Percentiles rank a stretch among this genome's conserved stretches.
Conservation (phyloP, 30 jellyfish, hydroid and myxozoan species). For the Mastigias papua region DNA sequence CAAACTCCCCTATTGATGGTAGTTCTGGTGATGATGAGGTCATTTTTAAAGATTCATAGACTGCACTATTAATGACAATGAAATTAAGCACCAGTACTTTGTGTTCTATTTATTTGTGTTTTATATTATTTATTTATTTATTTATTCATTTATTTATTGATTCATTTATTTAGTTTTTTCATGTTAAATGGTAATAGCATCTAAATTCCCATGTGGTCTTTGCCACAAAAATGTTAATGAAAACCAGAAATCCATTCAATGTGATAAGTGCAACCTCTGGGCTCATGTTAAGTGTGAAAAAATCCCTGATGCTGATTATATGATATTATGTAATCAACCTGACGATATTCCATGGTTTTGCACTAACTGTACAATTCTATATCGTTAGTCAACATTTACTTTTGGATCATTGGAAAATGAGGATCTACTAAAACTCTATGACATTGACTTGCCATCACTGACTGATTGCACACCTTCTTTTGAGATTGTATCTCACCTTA, state of each 20-base stretch:
- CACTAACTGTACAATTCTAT: slow-evolving; percentile 31
- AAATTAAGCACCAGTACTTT: too few species aligned
- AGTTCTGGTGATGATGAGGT: too few species aligned
- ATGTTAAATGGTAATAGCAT: not conserved
- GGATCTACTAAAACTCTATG: not conserved
- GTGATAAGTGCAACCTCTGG: slow-evolving; percentile 35
- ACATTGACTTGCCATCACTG: slow-evolving; percentile 44
- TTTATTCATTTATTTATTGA: too few species aligned
- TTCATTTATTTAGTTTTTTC: too few species aligned
- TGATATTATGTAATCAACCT: not conserved
- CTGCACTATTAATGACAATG: too few species aligned
- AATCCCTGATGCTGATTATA: slow-evolving; percentile 20
- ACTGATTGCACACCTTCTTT: slow-evolving; percentile 32
- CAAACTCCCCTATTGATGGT: too few species aligned
- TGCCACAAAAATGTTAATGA: slow-evolving; percentile 62
- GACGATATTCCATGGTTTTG: slow-evolving; percentile 54
- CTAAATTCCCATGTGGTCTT: slow-evolving; percentile 55
- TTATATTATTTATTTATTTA: too few species aligned
- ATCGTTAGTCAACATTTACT: slow-evolving; percentile 42
- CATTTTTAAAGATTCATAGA: too few species aligned
- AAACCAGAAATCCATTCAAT: slow-evolving; percentile 35
- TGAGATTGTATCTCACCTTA: slow-evolving; percentile 33
- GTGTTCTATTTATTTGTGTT: too few species aligned
- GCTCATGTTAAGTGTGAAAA: slow-evolving; percentile 33
- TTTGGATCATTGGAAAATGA: slow-evolving; percentile 56